Conservation (phyloP, 2,888 invertebrate species). For the Netelia fuscicornis region DNA sequence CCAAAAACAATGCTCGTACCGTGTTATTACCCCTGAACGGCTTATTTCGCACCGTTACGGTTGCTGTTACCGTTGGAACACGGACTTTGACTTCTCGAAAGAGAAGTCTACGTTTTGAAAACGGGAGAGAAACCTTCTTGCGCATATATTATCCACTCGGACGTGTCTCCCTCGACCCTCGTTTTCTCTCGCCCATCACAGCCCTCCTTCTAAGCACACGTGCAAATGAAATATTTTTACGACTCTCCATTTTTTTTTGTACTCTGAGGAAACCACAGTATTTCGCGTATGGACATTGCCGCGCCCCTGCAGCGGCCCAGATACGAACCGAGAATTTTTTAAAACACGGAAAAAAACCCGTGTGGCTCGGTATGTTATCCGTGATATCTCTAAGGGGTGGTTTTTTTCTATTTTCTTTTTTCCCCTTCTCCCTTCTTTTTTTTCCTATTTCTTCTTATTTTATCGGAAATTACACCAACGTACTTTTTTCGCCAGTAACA, state of each 20-base stretch:
- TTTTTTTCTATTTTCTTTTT: too few species aligned
- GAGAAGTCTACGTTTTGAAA: background rate
- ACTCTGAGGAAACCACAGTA: too few species aligned
- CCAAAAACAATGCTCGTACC: constrained; percentile 60
- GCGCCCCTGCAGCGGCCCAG: constrained; percentile 10
- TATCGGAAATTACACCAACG: constrained; percentile 17
- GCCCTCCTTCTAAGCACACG: background rate
- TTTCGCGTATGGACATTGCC: background rate
- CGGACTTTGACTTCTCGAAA: constrained; percentile 20
- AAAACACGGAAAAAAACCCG: background rate
- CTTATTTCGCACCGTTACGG: constrained; percentile 69
- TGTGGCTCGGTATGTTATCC: background rate
- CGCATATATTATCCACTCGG: constrained; percentile 49
- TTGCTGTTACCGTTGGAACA: constrained; percentile 64
- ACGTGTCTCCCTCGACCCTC: constrained; percentile 41
- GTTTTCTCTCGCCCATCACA: constrained; percentile 30
- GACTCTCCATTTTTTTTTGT: background rate
- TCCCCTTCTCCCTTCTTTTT: too few species aligned
- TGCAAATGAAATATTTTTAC: constrained; percentile 54
- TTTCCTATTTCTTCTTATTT: constrained; percentile 13
- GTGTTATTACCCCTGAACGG: constrained; percentile 65
- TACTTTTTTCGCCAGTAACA: constrained; percentile 25
- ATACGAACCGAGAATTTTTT: background rate
- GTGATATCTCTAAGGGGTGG: too few species aligned
- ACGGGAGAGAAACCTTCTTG: background rate